Evolutionary conservation across 2,113 vertebrate species (phyloP).

Genomic region (Protobothrops mucrosquamatus): DNA sequence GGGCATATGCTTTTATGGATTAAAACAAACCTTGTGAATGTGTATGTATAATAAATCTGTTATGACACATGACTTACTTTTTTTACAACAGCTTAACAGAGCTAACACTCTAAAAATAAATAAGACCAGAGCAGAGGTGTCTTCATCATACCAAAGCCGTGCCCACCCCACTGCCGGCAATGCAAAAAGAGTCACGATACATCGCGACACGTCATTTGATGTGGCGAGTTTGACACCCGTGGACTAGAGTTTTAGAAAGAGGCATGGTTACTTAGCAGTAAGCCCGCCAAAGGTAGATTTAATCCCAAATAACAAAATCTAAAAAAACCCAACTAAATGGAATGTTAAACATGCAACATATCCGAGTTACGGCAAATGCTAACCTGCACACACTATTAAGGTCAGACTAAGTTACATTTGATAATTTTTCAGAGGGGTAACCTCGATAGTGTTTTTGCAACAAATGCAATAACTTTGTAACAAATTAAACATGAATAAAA

Average conservation of each 20-base stretch:
- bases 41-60: not conserved
- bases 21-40: not conserved
- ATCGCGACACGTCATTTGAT: too few relatives aligned
- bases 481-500: not conserved
- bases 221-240: too few relatives aligned
- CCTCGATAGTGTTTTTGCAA: not conserved
- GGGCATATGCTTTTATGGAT: not conserved
- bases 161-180: too few relatives aligned
- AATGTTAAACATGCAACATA: not conserved
- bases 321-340: not conserved
- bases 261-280: not conserved
- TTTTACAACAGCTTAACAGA: not conserved
- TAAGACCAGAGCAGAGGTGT: slow-evolving; percentile 43
- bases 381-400: not conserved
- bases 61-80: not conserved
- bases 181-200: too few relatives aligned
- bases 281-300: not conserved
- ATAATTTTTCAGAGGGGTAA: not conserved
- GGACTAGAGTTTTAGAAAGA: slow-evolving; percentile 49
- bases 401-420: not conserved
- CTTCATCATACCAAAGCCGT: too few relatives aligned
- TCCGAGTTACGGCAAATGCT: not conserved
- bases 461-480: not conserved
- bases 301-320: not conserved
- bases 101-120: not conserved